Evolutionary conservation across 2,797 vertebrate genomes (phyloP), one percentile per base, ranked within the genome.

Genomic region (Harpagifer antarcticus): DNA sequence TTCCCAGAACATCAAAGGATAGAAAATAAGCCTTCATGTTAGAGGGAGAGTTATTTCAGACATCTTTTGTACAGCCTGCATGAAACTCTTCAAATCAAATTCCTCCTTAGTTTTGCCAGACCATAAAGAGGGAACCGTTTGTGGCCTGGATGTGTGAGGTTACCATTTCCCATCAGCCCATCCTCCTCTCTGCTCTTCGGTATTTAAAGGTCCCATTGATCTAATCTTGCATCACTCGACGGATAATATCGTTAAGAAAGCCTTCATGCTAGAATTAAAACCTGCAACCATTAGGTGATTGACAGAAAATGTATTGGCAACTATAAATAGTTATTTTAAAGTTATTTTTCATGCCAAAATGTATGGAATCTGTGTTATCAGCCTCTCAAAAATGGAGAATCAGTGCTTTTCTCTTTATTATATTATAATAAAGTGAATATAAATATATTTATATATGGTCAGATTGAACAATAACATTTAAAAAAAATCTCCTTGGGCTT

Each of bases 81-180:
- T 83, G 19, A 82, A 82, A 72, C 31, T 50, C 13, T 56, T 44
- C 53, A 83, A 82, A 79, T 85, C 60, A 78, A 71, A 83, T 76
- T 84, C 62, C 37, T 76, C 27, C 27, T 53, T 31, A 55, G 49
- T 82, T 80, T 67, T 82, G 65, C 76, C 79, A 84, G 54, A 81
- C 83, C 85, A 49, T 60, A 87, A 47, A 55, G 82, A 84, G 64
- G 74, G 60, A 66, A 42, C 78, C 60, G 76, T 55, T 74, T 83
- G 79, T 82, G 74, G 81, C 50, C 53, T 74, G 53, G 47, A 58
- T 84, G 19, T 58, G 53, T 23, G 31, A 78, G 52, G 60, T 81
- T 73, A 72, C 64, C 47, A 43, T 79, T 88, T 88, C 84, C 83
- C 80, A 76, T 73, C 65, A 70, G 67, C 44, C 71, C 55, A 42